Percentiles rank a stretch among this genome's conserved stretches.
phyloP scores from a whole-genome alignment of 2,888 invertebrate genomes.

The Drosophila tripunctata region DNA sequence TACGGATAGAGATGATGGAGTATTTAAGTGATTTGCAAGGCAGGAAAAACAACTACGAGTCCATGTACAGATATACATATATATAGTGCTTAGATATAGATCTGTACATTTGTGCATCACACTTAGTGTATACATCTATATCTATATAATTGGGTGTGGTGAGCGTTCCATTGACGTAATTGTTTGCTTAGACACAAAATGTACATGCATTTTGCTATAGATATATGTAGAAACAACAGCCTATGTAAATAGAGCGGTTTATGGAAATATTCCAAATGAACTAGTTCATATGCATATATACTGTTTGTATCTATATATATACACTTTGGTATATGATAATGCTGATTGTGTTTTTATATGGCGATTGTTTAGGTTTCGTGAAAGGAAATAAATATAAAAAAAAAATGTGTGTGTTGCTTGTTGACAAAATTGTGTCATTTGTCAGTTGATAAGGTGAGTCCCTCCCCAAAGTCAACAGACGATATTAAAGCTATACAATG shows the following conservation, averaged over 20 bases:
- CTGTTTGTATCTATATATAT: too few species aligned
- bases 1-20: slow-evolving; percentile 10
- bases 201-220: not conserved
- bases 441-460: slow-evolving; percentile 46
- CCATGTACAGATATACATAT: too few species aligned
- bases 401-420: slow-evolving; percentile 16
- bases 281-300: not conserved
- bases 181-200: slow-evolving; percentile 54
- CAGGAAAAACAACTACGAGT: not conserved
- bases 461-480: slow-evolving; percentile 29
- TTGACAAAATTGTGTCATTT: slow-evolving; percentile 67
- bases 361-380: slow-evolving; percentile 31
- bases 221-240: slow-evolving; percentile 21
- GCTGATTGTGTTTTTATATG: slow-evolving; percentile 26
- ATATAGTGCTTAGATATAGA: not conserved
- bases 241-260: slow-evolving; percentile 35
- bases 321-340: slow-evolving; percentile 15
- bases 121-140: slow-evolving; percentile 43
- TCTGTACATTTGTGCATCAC: slow-evolving; percentile 10
- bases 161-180: slow-evolving; percentile 62
- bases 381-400: slow-evolving; percentile 26
- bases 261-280: slow-evolving; percentile 42
- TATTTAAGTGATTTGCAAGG: slow-evolving; percentile 41
- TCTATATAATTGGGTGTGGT: slow-evolving; percentile 51
- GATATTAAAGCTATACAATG: slow-evolving; percentile 27